Base-by-base conservation (phyloP, 2,113 vertebrate genomes). In the Perognathus longimembris region DNA sequence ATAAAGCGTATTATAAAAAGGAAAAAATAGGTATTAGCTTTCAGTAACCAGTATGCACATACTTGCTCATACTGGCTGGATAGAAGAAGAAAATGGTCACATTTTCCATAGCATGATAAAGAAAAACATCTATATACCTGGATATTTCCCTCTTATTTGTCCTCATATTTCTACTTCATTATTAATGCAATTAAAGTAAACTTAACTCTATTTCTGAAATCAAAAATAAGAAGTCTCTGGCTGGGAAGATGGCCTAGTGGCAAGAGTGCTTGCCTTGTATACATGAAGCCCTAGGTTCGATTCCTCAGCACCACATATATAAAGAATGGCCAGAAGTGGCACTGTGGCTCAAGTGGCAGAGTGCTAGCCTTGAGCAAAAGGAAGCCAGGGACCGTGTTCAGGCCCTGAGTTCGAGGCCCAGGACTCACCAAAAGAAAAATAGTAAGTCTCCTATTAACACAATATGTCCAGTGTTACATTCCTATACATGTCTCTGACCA, bases 161-260 rank as follows among this genome's bases (percentile, higher is more conserved):
- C 21, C n/a, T 81, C 40, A 66, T 36, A 64, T 73, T 80, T 71
- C 12, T 34, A 15, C 38, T 75, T 74, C 20, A 76, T 82, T 82
- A 67, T 69, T 66, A 30, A 85, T 74, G 85, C 11, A 6, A 91
- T 22, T 89, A 93, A 88, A n/a, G 15, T 50, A 66, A 83, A 86
- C 7, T 36, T 83, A 85, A 40, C 79, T 76, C 34, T 63, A 75
- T 90, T 74, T 84, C 45, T 84, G 57, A 24, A 71, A 64, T 45
- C 8, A 85, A 80, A 26, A 87, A 45, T 45, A 45, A 2, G 9
- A 45, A 45, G 45, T 2, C 45, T 45, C 45, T n/a, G n/a, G n/a
- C n/a, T n/a, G n/a, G n/a, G n/a, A n/a, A n/a, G n/a, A n/a, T n/a
- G n/a, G n/a, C n/a, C n/a, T n/a, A n/a, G n/a, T n/a, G n/a, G n/a